phyloP scores from a whole-genome alignment of 2,797 vertebrate species.

The Pipistrellus pygmaeus region DNA sequence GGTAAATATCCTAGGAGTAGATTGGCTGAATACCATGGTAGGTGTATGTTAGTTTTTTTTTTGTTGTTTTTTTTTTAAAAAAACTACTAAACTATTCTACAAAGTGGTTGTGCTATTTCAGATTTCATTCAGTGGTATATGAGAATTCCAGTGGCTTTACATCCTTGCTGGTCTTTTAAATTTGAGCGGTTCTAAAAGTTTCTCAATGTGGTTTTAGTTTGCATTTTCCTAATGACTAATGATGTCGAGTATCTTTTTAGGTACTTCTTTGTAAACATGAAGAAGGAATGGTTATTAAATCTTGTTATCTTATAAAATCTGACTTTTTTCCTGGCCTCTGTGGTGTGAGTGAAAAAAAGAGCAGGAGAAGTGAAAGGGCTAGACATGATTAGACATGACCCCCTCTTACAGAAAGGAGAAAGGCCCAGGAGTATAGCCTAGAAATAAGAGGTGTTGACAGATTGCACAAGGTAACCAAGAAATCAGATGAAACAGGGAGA shows the following conservation, averaged over 20 bases:
- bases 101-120: background rate
- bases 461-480: background rate
- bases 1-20: background rate
- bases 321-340: background rate
- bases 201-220: conserved; percentile 20
- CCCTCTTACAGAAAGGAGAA: background rate
- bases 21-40: background rate
- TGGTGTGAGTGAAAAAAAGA: background rate
- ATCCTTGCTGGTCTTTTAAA: background rate
- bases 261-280: background rate
- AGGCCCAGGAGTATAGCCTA: background rate
- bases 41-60: background rate
- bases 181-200: background rate
- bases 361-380: background rate
- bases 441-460: background rate
- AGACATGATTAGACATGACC: background rate
- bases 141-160: background rate
- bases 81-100: background rate
- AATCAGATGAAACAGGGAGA: background rate
- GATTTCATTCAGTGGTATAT: background rate
- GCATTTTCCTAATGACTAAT: conserved; percentile 34
- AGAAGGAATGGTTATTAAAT: conserved; percentile 10
- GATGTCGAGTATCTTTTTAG: conserved; percentile 13
- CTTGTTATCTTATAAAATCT: conserved; percentile 4
- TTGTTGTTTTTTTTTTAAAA: too few relatives aligned